These are phyloP conservation scores for Entomyzon cyanotis DNA, from an alignment of 2,113 vertebrate genomes.

Conservation along the genomic window DNA sequence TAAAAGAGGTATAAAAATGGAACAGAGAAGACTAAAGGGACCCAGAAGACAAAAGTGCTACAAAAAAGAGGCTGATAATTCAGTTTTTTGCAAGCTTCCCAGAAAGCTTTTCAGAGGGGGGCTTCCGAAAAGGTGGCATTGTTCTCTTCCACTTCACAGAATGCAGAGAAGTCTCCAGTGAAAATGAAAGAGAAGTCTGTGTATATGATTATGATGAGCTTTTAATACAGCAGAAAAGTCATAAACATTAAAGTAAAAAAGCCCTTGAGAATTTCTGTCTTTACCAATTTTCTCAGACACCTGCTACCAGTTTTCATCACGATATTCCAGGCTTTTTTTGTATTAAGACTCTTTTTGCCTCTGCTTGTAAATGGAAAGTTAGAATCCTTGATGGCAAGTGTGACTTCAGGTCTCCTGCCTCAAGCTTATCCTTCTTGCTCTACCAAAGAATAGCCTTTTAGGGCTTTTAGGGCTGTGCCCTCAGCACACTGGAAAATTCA, in stretches of 20 bases:
- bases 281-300: neutral
- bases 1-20: neutral
- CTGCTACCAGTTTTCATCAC: neutral
- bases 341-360: neutral
- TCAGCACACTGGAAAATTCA: neutral
- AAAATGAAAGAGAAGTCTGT: neutral
- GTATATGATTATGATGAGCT: fast-evolving
- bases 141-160: neutral
- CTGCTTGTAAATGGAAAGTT: neutral
- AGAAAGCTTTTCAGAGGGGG: neutral
- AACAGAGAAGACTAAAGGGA: neutral
- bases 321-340: neutral
- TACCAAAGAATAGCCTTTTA: neutral
- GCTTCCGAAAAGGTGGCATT: neutral
- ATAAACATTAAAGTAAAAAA: neutral
- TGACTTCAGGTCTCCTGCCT: neutral
- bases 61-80: neutral
- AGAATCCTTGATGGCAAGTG: neutral
- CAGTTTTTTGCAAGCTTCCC: neutral
- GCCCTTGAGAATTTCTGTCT: neutral
- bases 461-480: neutral
- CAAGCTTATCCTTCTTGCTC: neutral
- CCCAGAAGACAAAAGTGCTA: neutral
- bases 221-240: neutral
- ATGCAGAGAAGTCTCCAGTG: neutral